Base-by-base conservation (phyloP, 2,797 vertebrate genomes). In the Spinus pinus region DNA sequence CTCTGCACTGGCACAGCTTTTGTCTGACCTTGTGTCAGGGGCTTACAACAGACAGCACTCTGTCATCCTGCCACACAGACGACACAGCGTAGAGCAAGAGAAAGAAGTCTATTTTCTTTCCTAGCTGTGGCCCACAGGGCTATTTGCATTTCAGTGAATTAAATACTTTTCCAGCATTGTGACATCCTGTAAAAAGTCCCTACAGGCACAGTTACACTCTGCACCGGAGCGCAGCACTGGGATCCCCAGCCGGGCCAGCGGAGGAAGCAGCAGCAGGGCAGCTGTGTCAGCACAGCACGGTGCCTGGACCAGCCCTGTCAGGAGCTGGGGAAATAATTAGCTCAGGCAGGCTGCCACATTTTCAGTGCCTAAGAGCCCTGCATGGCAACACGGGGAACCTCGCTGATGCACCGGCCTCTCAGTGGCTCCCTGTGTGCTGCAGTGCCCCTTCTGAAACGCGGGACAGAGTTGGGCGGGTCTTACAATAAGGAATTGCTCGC, bases 401-500 rank as follows among this genome's bases (percentile, higher is more conserved):
- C 0, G 0, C 27, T 19, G 22, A 65, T 14, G 35, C 47, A 41
- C 8, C 0, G 0, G 72, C 44, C 31, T 30, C 73, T 58, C 49
- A 12, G 42, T 0, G 0, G 30, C 75, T 81, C 15, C 49, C 17
- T 60, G n/a, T 35, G 51, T 7, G 51, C 71, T 37, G 17, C 62
- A 66, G 28, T 7, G 60, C 37, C 28, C 1, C 21, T 81, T 35
- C 44, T 37, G 50, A 89, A 80, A 64, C 0, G 1, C 0, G 0
- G 19, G 9, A 46, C 65, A 53, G 56, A 71, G 33, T 6, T 20
- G 37, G 39, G n/a, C 0, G 0, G 9, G 30, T 57, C 44, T 39
- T 46, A n/a, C 21, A 23, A 4, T 19, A 71, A 64, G 23, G 46
- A 85, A 49, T 14, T 47, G 19, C 27, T 77, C 0, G 0, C n/a